Evolutionary conservation across 2,888 invertebrate species (phyloP).

Genomic region (Cantharis rustica): DNA sequence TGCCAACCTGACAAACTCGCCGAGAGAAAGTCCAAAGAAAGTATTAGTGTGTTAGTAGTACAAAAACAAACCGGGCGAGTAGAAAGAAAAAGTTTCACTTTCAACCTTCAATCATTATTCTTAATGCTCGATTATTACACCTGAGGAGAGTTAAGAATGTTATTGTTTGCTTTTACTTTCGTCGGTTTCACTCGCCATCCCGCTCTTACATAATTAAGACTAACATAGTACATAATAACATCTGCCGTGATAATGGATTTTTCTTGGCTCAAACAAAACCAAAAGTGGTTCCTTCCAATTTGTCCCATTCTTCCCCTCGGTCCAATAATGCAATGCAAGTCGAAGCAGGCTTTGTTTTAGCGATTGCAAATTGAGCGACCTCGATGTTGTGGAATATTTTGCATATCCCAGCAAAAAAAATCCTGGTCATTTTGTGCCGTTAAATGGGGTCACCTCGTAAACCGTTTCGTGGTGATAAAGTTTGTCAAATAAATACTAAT

Average conservation of each 20-base stretch:
- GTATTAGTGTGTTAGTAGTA: conserved; percentile 26
- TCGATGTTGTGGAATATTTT: not conserved
- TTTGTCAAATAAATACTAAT: not conserved
- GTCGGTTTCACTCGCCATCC: conserved; percentile 3
- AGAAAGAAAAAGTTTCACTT: conserved; percentile 28
- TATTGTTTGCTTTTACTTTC: conserved; percentile 17
- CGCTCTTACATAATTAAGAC: not conserved
- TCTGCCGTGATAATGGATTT: not conserved
- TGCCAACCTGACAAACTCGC: not conserved
- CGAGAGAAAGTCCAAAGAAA: conserved; percentile 20
- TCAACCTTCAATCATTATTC: conserved; percentile 19
- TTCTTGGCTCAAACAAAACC: not conserved
- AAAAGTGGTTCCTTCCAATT: not conserved
- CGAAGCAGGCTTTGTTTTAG: not conserved
- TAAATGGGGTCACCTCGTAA: not conserved
- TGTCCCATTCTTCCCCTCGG: too few species aligned
- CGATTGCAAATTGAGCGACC: not conserved
- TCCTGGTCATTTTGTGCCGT: not conserved
- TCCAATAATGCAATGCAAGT: not conserved
- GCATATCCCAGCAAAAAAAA: not conserved
- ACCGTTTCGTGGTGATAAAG: not conserved
- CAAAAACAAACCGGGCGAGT: conserved; percentile 12
- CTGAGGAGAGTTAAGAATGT: conserved; percentile 12
- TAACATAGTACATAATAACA: not conserved
- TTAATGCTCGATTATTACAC: conserved; percentile 5